Evolutionary conservation across 2,113 vertebrate species (phyloP).

Genomic region (Phasianus colchicus): DNA sequence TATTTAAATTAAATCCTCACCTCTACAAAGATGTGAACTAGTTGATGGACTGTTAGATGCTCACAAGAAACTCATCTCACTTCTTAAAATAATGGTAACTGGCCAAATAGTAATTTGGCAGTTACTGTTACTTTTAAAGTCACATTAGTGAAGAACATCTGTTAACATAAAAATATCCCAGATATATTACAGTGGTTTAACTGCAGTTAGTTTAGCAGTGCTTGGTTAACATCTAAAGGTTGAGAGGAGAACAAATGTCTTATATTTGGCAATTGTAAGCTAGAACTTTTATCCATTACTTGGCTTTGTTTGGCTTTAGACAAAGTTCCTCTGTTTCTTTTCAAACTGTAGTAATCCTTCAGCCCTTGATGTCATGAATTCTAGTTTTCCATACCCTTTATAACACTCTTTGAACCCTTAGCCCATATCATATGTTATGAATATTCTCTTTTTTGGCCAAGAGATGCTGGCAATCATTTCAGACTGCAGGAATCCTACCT

Average conservation of each 20-base stretch:
- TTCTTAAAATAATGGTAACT: slow-evolving; percentile 27
- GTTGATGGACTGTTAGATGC: background rate
- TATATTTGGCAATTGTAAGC: background rate
- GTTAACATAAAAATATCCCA: slow-evolving; percentile 55
- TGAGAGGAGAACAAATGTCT: background rate
- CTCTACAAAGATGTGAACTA: background rate
- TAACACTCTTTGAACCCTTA: slow-evolving; percentile 18
- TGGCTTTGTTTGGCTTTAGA: slow-evolving; percentile 42
- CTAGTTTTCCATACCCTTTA: slow-evolving; percentile 12
- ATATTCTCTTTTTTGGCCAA: slow-evolving; percentile 14
- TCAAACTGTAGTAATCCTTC: slow-evolving; percentile 32
- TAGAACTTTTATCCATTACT: background rate
- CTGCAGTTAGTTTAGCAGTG: slow-evolving; percentile 21
- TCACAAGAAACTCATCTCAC: background rate
- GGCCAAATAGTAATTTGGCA: background rate
- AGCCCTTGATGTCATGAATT: slow-evolving; percentile 34
- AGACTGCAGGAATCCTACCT: background rate
- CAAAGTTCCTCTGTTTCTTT: slow-evolving; percentile 43
- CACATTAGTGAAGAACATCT: slow-evolving; percentile 23
- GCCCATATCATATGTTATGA: slow-evolving; percentile 30
- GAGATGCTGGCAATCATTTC: background rate
- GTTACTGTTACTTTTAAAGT: background rate
- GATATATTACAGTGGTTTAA: slow-evolving; percentile 26
- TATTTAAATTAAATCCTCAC: background rate
- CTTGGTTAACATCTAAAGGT: slow-evolving; percentile 42